phyloP scores from a whole-genome alignment of 2,113 vertebrate genomes.

The Thamnophis sirtalis region DNA sequence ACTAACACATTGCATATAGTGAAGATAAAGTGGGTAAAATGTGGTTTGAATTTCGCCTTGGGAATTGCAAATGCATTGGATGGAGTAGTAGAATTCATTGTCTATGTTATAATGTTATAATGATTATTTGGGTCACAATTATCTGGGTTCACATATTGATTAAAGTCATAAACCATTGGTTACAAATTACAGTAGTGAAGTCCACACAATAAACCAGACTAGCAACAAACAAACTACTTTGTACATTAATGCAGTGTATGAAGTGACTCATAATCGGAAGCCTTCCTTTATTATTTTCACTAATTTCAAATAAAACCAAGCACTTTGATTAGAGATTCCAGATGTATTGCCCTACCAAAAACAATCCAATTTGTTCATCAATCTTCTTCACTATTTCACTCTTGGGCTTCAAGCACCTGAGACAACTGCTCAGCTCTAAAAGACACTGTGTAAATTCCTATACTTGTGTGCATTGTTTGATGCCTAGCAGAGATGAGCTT shows the following conservation, averaged over 20 bases:
- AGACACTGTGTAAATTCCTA: not conserved
- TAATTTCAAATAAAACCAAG: not conserved
- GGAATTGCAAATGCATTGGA: not conserved
- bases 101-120: not conserved
- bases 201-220: not conserved
- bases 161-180: not conserved
- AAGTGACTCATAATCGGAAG: not conserved
- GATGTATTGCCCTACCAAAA: not conserved
- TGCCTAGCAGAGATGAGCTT: not conserved
- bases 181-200: not conserved
- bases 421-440: not conserved
- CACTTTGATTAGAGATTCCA: not conserved
- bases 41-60: not conserved
- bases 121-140: not conserved
- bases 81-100: not conserved
- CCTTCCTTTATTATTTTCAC: not conserved
- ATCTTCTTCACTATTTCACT: not conserved
- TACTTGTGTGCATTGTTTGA: not conserved
- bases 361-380: not conserved
- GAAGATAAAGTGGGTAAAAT: not conserved
- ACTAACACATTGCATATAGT: no score
- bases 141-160: not conserved
- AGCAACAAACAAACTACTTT: not conserved
- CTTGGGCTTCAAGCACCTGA: not conserved
- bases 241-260: not conserved